Conservation (phyloP, 2,797 vertebrate species). For the Lagorchestes hirsutus region DNA sequence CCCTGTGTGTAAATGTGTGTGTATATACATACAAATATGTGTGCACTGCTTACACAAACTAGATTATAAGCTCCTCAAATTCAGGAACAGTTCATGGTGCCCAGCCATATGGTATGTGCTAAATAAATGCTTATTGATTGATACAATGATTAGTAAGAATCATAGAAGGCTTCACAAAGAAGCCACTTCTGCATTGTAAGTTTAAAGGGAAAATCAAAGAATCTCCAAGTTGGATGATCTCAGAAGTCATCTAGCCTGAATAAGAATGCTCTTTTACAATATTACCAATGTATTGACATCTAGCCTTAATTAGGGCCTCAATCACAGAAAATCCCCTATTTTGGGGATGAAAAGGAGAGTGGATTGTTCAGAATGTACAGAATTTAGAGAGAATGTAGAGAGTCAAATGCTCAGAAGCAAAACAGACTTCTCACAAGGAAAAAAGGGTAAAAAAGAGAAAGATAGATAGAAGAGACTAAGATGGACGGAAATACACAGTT, state of each 20-base stretch:
- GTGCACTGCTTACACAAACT: not conserved
- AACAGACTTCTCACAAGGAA: not conserved
- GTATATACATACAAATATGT: not conserved
- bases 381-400: not conserved
- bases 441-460: not conserved
- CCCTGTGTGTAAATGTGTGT: not conserved
- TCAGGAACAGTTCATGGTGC: not conserved
- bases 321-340: not conserved
- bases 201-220: not conserved
- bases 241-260: not conserved
- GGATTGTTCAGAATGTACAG: not conserved
- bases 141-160: not conserved
- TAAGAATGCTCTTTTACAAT: not conserved
- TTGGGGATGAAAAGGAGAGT: not conserved
- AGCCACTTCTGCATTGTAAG: not conserved
- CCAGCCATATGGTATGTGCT: not conserved
- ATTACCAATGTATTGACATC: not conserved
- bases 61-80: not conserved
- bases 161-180: not conserved
- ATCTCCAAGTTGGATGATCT: not conserved
- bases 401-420: not conserved
- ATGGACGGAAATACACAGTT: not conserved
- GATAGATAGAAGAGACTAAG: not conserved
- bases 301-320: not conserved
- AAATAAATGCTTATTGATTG: not conserved